A percentile compares a stretch with the other conserved stretches of the same genome.
phyloP scores from a whole-genome alignment of 2,888 invertebrate species.

The Artemia sp. region DNA sequence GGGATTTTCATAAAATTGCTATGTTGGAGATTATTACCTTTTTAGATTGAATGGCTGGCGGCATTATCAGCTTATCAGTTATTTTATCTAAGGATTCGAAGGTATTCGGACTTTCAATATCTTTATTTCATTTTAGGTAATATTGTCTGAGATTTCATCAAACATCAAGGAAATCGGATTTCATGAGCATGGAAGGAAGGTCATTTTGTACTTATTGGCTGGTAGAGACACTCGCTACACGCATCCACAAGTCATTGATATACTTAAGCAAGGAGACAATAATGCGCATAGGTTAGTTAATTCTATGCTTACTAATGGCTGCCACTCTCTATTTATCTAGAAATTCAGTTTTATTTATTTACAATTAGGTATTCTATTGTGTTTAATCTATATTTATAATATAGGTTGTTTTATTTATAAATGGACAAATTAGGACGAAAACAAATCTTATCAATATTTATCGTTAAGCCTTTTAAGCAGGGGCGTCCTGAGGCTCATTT shows the following conservation, averaged over 20 bases:
- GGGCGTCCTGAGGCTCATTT: too few species aligned
- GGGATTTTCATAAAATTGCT: too few species aligned
- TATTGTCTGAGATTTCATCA: conserved; percentile 49
- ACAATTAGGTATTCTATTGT: conserved; percentile 7
- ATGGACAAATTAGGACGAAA: background rate
- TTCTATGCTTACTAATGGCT: background rate
- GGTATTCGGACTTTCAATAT: background rate
- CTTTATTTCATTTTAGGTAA: conserved; percentile 27
- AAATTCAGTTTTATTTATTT: background rate
- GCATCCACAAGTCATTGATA: conserved; percentile 57
- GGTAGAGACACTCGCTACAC: conserved; percentile 63
- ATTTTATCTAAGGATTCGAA: too few species aligned
- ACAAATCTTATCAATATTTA: conserved; percentile 5
- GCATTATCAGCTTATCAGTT: too few species aligned
- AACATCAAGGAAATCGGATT: conserved; percentile 49
- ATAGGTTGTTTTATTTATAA: too few species aligned
- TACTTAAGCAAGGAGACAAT: conserved; percentile 53
- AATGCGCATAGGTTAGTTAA: conserved; percentile 41
- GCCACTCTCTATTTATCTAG: too few species aligned
- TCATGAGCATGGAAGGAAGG: conserved; percentile 66
- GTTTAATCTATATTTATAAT: background rate
- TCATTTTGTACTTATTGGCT: conserved; percentile 69
- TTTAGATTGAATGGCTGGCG: too few species aligned
- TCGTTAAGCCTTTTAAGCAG: too few species aligned
- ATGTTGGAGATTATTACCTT: too few species aligned